These are phyloP conservation scores for Aphidius ervi DNA, from an alignment of 1,140 invertebrate species.

Conservation along the genomic window DNA sequence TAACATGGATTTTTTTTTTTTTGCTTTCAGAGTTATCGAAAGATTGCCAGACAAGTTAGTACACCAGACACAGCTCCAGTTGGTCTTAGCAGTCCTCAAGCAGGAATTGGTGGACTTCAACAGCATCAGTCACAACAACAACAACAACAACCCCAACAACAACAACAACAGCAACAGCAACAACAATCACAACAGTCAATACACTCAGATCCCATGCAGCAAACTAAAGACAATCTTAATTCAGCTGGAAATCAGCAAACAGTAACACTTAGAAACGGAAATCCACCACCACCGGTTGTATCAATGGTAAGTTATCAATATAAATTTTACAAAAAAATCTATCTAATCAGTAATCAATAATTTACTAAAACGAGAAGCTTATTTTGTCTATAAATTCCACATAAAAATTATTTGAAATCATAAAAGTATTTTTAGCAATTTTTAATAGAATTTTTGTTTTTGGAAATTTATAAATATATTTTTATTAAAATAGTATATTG, in stretches of 20 bases:
- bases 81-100: constrained; percentile 51
- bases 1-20: too few species aligned
- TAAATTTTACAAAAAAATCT: not conserved
- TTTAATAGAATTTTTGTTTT: too few species aligned
- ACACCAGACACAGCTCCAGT: constrained; percentile 49
- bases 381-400: too few species aligned
- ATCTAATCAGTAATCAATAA: too few species aligned
- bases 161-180: constrained; percentile 27
- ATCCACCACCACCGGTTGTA: constrained; percentile 48
- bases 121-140: constrained; percentile 43
- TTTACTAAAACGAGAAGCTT: too few species aligned
- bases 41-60: constrained; percentile 51
- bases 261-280: constrained; percentile 47
- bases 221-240: constrained; percentile 50
- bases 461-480: too few species aligned
- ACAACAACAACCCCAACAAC: constrained; percentile 41
- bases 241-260: constrained; percentile 46
- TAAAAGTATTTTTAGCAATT: too few species aligned
- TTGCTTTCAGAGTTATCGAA: constrained; percentile 48
- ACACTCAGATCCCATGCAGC: constrained; percentile 51
- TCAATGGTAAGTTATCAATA: constrained; percentile 44
- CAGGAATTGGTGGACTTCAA: constrained; percentile 44
- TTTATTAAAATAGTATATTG: too few species aligned
- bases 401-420: too few species aligned
- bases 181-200: constrained; percentile 29